These are phyloP conservation scores for Erebia aethiops DNA, from an alignment of 2,888 invertebrate genomes.

Conservation along the genomic window DNA sequence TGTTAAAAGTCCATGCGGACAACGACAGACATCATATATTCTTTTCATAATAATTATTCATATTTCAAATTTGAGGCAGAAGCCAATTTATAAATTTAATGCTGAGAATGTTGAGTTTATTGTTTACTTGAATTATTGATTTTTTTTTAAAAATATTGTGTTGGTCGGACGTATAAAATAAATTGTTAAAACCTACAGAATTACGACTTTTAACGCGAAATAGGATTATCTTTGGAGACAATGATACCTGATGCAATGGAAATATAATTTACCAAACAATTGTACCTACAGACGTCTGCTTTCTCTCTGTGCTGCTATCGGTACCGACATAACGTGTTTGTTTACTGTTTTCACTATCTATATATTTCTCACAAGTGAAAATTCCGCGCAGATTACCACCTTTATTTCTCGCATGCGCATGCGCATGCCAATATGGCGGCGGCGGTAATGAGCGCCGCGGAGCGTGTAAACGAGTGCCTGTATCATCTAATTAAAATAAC, in stretches of 20 bases:
- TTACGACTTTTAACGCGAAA: too few relatives aligned
- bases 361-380: slow-evolving; percentile 76
- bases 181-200: too few relatives aligned
- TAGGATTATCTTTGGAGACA: too few relatives aligned
- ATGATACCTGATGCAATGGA: background rate
- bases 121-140: too few relatives aligned
- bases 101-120: too few relatives aligned
- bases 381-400: slow-evolving; percentile 52
- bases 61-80: too few relatives aligned
- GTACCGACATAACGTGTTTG: slow-evolving; percentile 61
- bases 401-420: slow-evolving; percentile 34
- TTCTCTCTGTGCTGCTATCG: slow-evolving; percentile 47
- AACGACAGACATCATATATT: too few relatives aligned
- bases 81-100: too few relatives aligned
- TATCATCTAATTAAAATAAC: slow-evolving; percentile 11
- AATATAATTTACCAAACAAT: background rate
- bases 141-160: too few relatives aligned
- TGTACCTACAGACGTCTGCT: slow-evolving; percentile 23
- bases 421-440: slow-evolving; percentile 37
- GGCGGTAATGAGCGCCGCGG: slow-evolving; percentile 18
- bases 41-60: too few relatives aligned
- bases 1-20: too few relatives aligned
- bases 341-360: slow-evolving; percentile 79
- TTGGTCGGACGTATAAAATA: too few relatives aligned
- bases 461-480: slow-evolving; percentile 9